phyloP scores from a whole-genome alignment of 2,113 vertebrate genomes.

The Microcebus ravelobensis region DNA sequence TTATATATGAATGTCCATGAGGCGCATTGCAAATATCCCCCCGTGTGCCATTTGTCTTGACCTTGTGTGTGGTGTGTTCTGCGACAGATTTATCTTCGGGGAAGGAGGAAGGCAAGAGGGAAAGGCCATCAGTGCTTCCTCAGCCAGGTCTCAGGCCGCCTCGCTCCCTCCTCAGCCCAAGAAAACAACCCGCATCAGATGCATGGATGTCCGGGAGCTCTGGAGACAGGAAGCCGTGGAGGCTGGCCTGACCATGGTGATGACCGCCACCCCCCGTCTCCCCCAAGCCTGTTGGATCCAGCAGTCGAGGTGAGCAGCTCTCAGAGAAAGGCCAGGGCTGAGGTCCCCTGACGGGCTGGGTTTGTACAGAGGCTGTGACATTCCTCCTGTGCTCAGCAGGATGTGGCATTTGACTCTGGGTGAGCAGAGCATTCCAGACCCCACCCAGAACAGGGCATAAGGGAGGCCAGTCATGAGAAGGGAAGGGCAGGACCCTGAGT shows the following conservation, averaged over 20 bases:
- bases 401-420: slow-evolving; percentile 58
- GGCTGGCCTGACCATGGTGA: rapidly evolving
- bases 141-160: neutral
- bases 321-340: neutral
- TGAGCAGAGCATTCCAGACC: slow-evolving; percentile 59
- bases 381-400: slow-evolving; percentile 75
- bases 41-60: neutral
- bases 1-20: neutral
- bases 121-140: neutral
- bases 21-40: neutral
- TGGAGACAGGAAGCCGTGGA: neutral
- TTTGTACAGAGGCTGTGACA: slow-evolving; percentile 79
- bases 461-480: slow-evolving; percentile 7
- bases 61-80: neutral
- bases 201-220: too few species aligned
- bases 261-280: rapidly evolving
- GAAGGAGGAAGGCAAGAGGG: neutral
- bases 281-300: neutral
- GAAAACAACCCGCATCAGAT: neutral
- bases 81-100: neutral
- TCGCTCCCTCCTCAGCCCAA: neutral
- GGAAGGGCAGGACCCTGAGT: neutral
- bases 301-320: slow-evolving; percentile 14
- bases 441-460: slow-evolving; percentile 13
- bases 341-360: slow-evolving; percentile 8